Conservation (phyloP, 2,113 vertebrate species). For the Porphyrio hochstetteri region DNA sequence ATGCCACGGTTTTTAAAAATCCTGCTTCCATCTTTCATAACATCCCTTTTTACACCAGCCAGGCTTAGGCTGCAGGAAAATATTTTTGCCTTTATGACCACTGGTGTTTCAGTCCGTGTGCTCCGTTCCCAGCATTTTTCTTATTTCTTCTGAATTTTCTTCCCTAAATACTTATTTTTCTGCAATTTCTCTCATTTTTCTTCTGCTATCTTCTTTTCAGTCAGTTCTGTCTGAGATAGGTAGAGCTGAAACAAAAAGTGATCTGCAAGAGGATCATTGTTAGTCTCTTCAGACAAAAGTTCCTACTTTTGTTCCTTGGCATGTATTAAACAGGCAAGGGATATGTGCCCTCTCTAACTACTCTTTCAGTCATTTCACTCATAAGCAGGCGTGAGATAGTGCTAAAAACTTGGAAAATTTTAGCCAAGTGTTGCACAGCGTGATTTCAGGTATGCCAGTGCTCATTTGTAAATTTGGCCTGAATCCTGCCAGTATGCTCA, state of each 20-base stretch:
- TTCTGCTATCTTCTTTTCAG: not conserved
- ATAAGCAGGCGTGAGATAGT: not conserved
- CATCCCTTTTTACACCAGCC: not conserved
- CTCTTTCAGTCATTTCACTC: not conserved
- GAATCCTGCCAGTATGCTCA: not conserved
- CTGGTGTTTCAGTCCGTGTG: not conserved
- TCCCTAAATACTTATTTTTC: not conserved
- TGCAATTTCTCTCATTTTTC: not conserved
- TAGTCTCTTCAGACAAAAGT: not conserved
- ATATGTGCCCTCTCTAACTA: not conserved
- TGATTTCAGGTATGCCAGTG: not conserved
- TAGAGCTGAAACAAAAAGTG: rapidly evolving
- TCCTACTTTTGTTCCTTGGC: not conserved
- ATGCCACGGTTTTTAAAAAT: not conserved
- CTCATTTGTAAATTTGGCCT: not conserved
- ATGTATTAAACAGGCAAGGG: not conserved
- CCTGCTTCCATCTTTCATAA: not conserved
- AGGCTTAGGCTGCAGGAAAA: not conserved
- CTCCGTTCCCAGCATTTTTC: not conserved
- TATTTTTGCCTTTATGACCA: not conserved
- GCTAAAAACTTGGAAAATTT: not conserved
- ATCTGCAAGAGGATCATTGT: not conserved
- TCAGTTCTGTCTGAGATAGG: not conserved
- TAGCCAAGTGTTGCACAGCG: not conserved
- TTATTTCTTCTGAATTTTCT: not conserved